Percentiles rank a stretch among this genome's conserved stretches.
These are phyloP conservation scores for Melanostoma mellinum DNA, from an alignment of 2,888 invertebrate species.

Conservation along the genomic window DNA sequence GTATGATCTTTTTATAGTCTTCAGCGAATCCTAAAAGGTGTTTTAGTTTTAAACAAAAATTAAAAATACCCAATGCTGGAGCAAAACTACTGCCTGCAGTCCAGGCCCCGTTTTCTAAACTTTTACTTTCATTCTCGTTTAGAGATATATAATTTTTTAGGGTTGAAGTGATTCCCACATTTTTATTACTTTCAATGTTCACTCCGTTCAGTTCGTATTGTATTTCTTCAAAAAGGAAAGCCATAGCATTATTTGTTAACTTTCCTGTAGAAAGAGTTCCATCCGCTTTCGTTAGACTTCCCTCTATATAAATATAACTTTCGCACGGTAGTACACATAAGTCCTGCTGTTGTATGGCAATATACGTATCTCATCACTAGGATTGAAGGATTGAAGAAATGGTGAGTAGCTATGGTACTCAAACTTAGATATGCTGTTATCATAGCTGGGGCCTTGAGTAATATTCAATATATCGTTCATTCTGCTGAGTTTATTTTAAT, in stretches of 20 bases:
- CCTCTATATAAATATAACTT: conserved; percentile 75
- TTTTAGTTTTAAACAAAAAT: conserved; percentile 75
- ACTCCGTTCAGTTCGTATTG: conserved; percentile 77
- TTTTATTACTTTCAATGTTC: conserved; percentile 76
- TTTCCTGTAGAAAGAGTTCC: conserved; percentile 7
- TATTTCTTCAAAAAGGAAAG: conserved; percentile 76
- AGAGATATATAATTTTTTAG: conserved; percentile 78
- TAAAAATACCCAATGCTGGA: background rate
- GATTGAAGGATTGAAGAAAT: conserved; percentile 52
- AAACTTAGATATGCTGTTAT: conserved; percentile 72
- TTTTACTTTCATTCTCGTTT: conserved; percentile 73
- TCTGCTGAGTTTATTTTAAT: conserved; percentile 18
- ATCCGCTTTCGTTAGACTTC: conserved; percentile 51
- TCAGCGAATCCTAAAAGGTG: conserved; percentile 77
- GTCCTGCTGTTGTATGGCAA: conserved; percentile 18
- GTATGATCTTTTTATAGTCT: conserved; percentile 78
- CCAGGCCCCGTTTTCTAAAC: conserved; percentile 75
- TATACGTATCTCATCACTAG: conserved; percentile 16
- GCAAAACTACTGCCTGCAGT: background rate
- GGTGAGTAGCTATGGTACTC: conserved; percentile 75
- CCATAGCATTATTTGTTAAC: conserved; percentile 73
- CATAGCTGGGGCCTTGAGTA: conserved; percentile 44
- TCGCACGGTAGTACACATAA: conserved; percentile 46
- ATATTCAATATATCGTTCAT: conserved; percentile 44
- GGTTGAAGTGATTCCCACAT: conserved; percentile 58